phyloP scores from a whole-genome alignment of 2,113 vertebrate genomes.

The Eurystomus gularis region DNA sequence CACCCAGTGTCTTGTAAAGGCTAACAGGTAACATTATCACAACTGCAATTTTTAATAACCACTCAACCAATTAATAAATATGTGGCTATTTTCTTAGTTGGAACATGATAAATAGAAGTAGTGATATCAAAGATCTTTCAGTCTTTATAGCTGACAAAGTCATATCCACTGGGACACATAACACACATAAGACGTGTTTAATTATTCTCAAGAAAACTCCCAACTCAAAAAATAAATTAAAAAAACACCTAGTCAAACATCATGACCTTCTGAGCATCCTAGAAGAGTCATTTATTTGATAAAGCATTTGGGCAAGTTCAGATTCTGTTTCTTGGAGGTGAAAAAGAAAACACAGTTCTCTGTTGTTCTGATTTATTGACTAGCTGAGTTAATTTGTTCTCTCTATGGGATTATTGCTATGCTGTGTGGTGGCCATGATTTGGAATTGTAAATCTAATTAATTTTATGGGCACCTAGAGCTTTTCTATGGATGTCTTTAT shows the following conservation, averaged over 20 bases:
- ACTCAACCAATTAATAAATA: neutral
- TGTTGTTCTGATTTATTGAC: conserved; percentile 21
- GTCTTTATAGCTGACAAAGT: neutral
- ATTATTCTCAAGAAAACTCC: neutral
- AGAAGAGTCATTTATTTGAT: neutral
- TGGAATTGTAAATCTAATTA: conserved; percentile 20
- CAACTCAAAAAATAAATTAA: neutral
- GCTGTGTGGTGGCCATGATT: neutral
- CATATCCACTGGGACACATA: neutral
- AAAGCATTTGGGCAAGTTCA: neutral
- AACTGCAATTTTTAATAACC: neutral
- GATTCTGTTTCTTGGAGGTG: neutral
- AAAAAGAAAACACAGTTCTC: neutral
- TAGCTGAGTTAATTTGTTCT: conserved; percentile 33
- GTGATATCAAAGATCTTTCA: neutral
- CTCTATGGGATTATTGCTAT: neutral
- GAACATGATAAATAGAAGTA: neutral
- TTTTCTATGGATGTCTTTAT: neutral
- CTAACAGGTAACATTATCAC: neutral
- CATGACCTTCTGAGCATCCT: neutral
- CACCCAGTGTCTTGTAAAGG: neutral
- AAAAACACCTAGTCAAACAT: neutral
- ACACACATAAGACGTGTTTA: neutral
- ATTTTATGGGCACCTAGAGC: neutral
- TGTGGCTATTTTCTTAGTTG: neutral